Percentiles rank a stretch among this genome's conserved stretches.
Conservation (phyloP, 2,797 vertebrate genomes). For the Bucorvus abyssinicus region DNA sequence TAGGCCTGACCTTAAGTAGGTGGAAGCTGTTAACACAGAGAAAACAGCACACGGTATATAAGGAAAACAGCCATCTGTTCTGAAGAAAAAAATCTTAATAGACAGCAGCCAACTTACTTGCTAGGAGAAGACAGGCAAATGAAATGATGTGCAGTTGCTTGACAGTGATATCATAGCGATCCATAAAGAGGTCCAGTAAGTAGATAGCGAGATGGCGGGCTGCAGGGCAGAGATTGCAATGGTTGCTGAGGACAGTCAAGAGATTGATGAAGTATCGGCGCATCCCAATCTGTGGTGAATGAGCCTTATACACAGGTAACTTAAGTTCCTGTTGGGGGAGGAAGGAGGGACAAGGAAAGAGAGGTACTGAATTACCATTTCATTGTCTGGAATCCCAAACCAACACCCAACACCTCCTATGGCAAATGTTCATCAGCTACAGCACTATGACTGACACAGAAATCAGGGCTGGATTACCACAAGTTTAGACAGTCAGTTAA, state of each 20-base stretch:
- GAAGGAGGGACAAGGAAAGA: neutral
- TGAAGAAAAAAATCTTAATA: neutral
- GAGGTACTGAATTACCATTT: neutral
- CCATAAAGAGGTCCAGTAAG: conserved; percentile 86
- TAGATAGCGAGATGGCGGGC: conserved; percentile 89
- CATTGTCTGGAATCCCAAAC: neutral
- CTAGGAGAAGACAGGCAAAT: conserved; percentile 88
- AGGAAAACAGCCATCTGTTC: neutral
- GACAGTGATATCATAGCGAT: conserved; percentile 80
- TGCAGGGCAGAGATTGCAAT: conserved; percentile 84
- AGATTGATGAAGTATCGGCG: conserved; percentile 88
- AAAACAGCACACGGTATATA: neutral
- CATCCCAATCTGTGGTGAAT: conserved; percentile 89
- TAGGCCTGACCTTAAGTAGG: neutral
- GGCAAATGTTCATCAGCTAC: neutral
- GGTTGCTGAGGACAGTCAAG: conserved; percentile 85
- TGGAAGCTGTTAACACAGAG: neutral
- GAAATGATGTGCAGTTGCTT: conserved; percentile 87
- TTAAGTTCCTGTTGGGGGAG: conserved; percentile 81
- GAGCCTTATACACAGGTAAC: conserved; percentile 85
- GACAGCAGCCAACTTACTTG: conserved; percentile 83
- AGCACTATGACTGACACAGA: neutral
- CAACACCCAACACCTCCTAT: neutral
- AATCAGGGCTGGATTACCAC: neutral
- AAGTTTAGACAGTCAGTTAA: neutral